Conservation (phyloP, 2,888 invertebrate genomes). For the Piscicola geometra region DNA sequence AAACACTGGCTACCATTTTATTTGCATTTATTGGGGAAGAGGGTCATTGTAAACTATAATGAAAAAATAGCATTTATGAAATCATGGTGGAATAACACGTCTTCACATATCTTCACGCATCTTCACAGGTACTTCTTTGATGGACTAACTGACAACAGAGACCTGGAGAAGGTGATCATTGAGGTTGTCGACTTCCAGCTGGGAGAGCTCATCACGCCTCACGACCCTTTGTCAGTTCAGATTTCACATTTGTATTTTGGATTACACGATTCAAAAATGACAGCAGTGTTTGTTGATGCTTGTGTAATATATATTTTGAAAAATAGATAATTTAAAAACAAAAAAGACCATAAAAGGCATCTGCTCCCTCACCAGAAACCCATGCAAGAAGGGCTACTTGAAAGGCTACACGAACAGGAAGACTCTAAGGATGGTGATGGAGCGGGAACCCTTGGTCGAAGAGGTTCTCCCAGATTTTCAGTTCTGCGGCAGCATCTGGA, state of each 20-base stretch:
- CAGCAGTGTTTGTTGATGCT: neutral
- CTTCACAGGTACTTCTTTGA: slow-evolving; percentile 73
- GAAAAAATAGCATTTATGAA: no score
- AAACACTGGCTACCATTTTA: neutral
- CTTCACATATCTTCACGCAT: no score
- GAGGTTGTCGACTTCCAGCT: slow-evolving; percentile 39
- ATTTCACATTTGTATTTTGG: no score
- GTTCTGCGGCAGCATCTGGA: slow-evolving; percentile 69
- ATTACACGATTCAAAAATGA: no score
- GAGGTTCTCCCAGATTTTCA: slow-evolving; percentile 54
- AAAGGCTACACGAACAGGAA: slow-evolving; percentile 17
- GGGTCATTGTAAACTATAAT: no score
- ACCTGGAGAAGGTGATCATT: slow-evolving; percentile 77
- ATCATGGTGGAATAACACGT: no score
- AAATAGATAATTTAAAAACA: neutral
- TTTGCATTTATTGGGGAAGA: no score
- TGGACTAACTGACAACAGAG: slow-evolving; percentile 85
- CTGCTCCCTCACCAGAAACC: no score
- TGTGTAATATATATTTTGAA: neutral
- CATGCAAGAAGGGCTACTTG: slow-evolving; percentile 25
- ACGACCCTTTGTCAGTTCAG: no score
- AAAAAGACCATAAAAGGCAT: no score
- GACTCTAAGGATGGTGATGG: slow-evolving; percentile 1
- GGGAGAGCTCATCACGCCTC: slow-evolving; percentile 10
- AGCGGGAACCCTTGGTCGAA: neutral